Evolutionary conservation across 2,113 vertebrate genomes (phyloP).

Genomic region (Larimichthys crocea): DNA sequence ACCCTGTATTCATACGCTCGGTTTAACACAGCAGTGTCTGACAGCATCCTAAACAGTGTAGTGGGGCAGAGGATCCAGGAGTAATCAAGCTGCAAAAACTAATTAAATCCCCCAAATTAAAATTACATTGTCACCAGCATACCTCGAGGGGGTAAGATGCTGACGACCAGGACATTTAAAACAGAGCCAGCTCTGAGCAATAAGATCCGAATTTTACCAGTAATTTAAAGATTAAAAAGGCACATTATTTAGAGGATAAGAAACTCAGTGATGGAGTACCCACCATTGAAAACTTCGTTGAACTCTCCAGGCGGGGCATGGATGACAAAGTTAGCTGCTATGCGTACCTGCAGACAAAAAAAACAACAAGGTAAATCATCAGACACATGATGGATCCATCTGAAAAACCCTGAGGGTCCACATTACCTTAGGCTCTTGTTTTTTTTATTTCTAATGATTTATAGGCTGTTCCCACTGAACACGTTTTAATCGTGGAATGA

Average conservation of each 20-base stretch:
- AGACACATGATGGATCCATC: background rate
- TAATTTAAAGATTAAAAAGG: background rate
- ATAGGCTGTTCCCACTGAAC: background rate
- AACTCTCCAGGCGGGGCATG: constrained; percentile 97
- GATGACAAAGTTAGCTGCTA: constrained; percentile 96
- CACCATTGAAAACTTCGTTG: constrained; percentile 98
- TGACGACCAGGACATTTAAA: background rate
- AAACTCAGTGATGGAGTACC: constrained; percentile 62
- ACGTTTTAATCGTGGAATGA: background rate
- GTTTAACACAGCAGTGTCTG: background rate
- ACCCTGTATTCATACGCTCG: background rate
- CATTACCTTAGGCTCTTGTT: background rate
- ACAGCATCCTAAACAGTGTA: no score
- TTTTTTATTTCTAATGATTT: background rate
- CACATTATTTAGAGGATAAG: background rate
- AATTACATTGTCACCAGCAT: no score
- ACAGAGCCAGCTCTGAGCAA: background rate
- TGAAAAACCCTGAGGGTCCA: background rate
- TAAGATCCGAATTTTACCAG: background rate
- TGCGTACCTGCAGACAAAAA: constrained; percentile 88
- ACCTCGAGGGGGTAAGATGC: background rate
- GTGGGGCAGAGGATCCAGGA: no score
- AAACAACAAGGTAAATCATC: background rate
- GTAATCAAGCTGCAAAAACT: no score
- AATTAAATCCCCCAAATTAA: no score